Percentiles rank a stretch among this genome's conserved stretches.
These are phyloP conservation scores for Drosophila meridionalis DNA, from an alignment of 2,888 invertebrate species.

Conservation along the genomic window DNA sequence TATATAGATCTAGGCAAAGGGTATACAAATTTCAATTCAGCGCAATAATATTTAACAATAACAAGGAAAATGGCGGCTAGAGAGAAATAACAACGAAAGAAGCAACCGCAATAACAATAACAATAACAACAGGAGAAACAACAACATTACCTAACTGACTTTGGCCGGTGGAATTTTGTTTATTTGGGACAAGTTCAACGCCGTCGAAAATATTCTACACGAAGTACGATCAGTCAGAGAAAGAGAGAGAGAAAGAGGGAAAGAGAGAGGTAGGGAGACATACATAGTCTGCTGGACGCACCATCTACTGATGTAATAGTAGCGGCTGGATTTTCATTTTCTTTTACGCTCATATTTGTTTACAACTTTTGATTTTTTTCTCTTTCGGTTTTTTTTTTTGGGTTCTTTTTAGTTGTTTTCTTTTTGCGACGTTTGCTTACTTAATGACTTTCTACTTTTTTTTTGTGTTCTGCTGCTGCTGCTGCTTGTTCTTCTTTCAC, in stretches of 20 bases:
- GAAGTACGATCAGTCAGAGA: constrained; percentile 21
- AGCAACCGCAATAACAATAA: constrained; percentile 22
- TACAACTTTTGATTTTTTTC: constrained; percentile 79
- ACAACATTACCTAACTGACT: constrained; percentile 58
- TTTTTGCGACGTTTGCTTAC: constrained; percentile 64
- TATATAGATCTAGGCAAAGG: neutral
- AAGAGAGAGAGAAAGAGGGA: neutral
- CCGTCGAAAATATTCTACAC: constrained; percentile 35
- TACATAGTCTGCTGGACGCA: constrained; percentile 7
- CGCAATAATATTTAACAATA: constrained; percentile 44
- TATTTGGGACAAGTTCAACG: constrained; percentile 83
- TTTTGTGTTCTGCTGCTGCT: constrained; percentile 18
- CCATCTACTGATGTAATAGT: constrained; percentile 38
- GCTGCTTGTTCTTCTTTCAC: constrained; percentile 5
- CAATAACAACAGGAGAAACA: constrained; percentile 8
- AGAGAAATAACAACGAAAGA: constrained; percentile 29
- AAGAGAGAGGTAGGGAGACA: constrained; percentile 1
- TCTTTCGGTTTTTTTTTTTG: constrained; percentile 30
- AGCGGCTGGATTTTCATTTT: constrained; percentile 69
- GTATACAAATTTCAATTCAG: constrained; percentile 4
- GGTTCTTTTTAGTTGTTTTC: constrained; percentile 25
- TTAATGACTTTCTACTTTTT: constrained; percentile 78
- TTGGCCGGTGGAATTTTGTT: constrained; percentile 76
- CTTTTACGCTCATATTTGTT: constrained; percentile 82
- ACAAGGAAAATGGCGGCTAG: constrained; percentile 51